Base-by-base conservation (phyloP, 1,140 invertebrate genomes). In the Caligus rogercresseyi region DNA sequence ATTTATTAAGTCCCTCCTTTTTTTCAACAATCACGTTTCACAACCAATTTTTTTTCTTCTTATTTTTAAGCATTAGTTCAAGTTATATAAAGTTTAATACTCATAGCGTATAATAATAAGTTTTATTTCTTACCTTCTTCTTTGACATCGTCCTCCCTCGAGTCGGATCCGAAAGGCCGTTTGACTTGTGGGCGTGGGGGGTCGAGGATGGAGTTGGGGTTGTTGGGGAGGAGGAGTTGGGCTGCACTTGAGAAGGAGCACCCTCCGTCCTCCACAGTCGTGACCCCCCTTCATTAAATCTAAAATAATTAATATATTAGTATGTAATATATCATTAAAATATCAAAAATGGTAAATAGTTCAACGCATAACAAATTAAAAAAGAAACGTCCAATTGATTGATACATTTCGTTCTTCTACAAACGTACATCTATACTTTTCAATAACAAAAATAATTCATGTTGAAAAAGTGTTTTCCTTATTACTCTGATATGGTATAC, bases 281-380 rank as follows among this genome's bases (percentile, higher is more conserved):
- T 83, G 81, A 24, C 75, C 74, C 15, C 83, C 87, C 88, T 7
- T 84, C 85, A 67, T 86, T 82, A 69, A 87, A 88, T 14, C 82
- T 75, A 70, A 90, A 95, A 0, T 81, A 70, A 0, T 11, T 16
- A 61, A 31, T 58, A 24, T 23, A 7, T 23, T 43, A 43, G 16
- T 51, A n/a, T 16, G 16, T 51, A 14, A 51, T n/a, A n/a, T n/a
- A n/a, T 51, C n/a, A 51, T 13, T 51, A 51, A 13, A 13, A 13
- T 51, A n/a, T 51, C 13, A 51, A 13, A 51, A 51, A 51, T 51
- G 43, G 13, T 51, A 13, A 51, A 51, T 51, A 13, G n/a, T 51
- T 51, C 13, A 51, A n/a, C 43, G 43, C 43, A 13, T 13, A 51
- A 51, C 13, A 13, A 51, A 51, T 51, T 13, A 13, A 13, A 51